A percentile compares a stretch with the other conserved stretches of the same genome.
These are phyloP conservation scores for Stegostoma tigrinum DNA, from an alignment of 2,113 vertebrate species.

Conservation along the genomic window DNA sequence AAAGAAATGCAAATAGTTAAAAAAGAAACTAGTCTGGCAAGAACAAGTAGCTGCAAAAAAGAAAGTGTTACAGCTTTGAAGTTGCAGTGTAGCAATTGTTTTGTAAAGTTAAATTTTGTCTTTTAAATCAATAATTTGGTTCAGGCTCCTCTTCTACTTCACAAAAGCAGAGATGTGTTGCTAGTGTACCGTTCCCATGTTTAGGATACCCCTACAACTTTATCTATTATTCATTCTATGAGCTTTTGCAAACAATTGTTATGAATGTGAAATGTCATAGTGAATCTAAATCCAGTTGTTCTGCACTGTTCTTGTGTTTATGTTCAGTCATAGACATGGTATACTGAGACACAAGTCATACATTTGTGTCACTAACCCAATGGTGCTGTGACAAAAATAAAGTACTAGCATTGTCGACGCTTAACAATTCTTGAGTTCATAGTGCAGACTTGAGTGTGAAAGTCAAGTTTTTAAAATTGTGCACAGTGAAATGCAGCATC, in stretches of 20 bases:
- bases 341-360: neutral
- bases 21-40: neutral
- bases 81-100: neutral
- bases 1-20: neutral
- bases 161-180: neutral
- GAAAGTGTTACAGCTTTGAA: neutral
- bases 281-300: neutral
- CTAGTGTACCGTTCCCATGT: neutral
- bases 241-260: neutral
- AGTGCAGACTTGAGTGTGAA: neutral
- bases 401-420: neutral
- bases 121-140: neutral
- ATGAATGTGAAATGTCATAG: neutral
- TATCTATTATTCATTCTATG: neutral
- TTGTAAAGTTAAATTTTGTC: neutral
- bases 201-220: neutral
- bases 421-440: neutral
- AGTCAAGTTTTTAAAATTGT: neutral
- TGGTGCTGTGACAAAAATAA: neutral
- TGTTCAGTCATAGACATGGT: neutral
- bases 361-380: neutral
- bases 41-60: neutral
- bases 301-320: neutral
- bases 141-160: neutral
- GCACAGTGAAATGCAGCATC: neutral